Conservation (phyloP, 2,888 invertebrate genomes). For the Polietes domitor region DNA sequence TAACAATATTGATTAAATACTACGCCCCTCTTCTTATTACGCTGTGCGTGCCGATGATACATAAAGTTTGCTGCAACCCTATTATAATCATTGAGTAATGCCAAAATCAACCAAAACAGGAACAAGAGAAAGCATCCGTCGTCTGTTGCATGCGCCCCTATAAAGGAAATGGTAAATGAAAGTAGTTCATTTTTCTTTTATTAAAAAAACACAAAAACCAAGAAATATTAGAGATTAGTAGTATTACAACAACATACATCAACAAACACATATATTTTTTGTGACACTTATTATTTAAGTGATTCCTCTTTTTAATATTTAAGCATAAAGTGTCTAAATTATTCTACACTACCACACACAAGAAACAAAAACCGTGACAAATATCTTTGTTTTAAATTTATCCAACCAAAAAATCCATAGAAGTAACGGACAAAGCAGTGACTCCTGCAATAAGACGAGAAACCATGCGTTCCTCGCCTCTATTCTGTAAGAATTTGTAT, state of each 20-base stretch:
- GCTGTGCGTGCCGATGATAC: slow-evolving; percentile 60
- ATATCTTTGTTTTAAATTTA: slow-evolving; percentile 35
- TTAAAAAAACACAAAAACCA: background rate
- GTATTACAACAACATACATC: background rate
- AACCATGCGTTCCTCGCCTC: slow-evolving; percentile 3
- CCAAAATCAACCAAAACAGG: slow-evolving; percentile 36
- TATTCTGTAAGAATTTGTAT: slow-evolving; percentile 51
- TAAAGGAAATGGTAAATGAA: slow-evolving; percentile 24
- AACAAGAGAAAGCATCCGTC: slow-evolving; percentile 24
- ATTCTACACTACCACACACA: slow-evolving; percentile 19
- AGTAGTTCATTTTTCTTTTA: background rate
- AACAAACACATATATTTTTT: slow-evolving; percentile 15
- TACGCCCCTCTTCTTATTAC: slow-evolving; percentile 31
- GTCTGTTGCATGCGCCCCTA: slow-evolving; percentile 13
- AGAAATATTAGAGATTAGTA: slow-evolving; percentile 48
- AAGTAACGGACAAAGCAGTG: slow-evolving; percentile 57
- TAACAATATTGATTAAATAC: slow-evolving; percentile 55
- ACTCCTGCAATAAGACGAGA: slow-evolving; percentile 58
- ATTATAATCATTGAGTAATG: slow-evolving; percentile 51
- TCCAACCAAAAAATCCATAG: background rate
- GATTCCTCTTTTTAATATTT: slow-evolving; percentile 52
- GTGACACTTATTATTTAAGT: slow-evolving; percentile 52
- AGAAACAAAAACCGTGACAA: background rate
- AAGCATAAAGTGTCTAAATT: slow-evolving; percentile 59
- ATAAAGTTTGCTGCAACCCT: slow-evolving; percentile 55